phyloP scores from a whole-genome alignment of 2,797 vertebrate species.

The Sebastes umbrosus region DNA sequence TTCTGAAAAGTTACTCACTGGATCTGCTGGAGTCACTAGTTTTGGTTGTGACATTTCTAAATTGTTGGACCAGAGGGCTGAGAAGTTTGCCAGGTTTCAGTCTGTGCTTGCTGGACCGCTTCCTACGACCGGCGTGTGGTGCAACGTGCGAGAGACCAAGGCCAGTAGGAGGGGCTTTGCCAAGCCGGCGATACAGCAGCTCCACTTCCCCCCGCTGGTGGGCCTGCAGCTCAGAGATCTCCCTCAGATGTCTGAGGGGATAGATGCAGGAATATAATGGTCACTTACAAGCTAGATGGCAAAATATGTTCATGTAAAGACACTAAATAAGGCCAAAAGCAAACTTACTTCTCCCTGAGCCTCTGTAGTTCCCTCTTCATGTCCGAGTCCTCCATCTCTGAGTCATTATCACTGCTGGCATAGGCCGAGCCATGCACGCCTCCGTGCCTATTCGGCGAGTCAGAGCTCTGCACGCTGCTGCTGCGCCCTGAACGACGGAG shows the following conservation, averaged over 20 bases:
- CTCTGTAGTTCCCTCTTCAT: slow-evolving; percentile 93
- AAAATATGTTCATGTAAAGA: background rate
- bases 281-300: slow-evolving; percentile 1
- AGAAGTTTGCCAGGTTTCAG: slow-evolving; percentile 93
- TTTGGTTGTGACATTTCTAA: slow-evolving; percentile 90
- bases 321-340: background rate
- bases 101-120: slow-evolving; percentile 92
- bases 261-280: background rate
- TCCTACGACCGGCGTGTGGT: slow-evolving; percentile 88
- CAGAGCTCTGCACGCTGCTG: slow-evolving; percentile 85
- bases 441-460: slow-evolving; percentile 85
- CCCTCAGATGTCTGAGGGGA: slow-evolving; percentile 89
- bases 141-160: slow-evolving; percentile 89
- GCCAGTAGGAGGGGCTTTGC: slow-evolving; percentile 90
- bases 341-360: slow-evolving; percentile 93
- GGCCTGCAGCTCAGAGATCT: slow-evolving; percentile 96
- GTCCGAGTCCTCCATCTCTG: slow-evolving; percentile 95
- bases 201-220: slow-evolving; percentile 95
- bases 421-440: slow-evolving; percentile 86
- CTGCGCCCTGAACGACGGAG: slow-evolving; percentile 89
- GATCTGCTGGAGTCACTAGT: slow-evolving; percentile 86
- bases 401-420: slow-evolving; percentile 98
- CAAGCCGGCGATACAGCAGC: slow-evolving; percentile 89
- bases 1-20: slow-evolving; percentile 54
- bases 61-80: slow-evolving; percentile 94